Evolutionary conservation across 2,113 vertebrate genomes (phyloP).

Genomic region (Siniperca knerii): DNA sequence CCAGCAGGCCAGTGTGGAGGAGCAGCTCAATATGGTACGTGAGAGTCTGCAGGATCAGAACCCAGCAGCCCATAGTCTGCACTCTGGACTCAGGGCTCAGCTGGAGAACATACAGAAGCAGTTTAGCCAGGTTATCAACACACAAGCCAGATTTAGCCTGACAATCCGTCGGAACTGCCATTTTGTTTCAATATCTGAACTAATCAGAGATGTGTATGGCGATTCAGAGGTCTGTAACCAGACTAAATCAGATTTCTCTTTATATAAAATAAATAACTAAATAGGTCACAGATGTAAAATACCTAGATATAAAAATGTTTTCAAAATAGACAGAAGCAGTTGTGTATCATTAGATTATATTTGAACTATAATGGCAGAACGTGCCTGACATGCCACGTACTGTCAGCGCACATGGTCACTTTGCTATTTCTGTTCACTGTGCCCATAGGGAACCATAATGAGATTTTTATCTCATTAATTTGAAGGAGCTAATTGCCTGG

Average conservation of each 20-base stretch:
- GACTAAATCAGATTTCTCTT: not conserved
- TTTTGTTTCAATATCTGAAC: not conserved
- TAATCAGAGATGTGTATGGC: not conserved
- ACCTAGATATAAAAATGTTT: too few species aligned
- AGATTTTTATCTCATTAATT: constrained; percentile 63
- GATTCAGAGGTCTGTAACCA: not conserved
- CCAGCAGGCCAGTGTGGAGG: constrained; percentile 58
- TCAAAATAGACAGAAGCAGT: not conserved
- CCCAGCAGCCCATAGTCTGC: constrained; percentile 34
- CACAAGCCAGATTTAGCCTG: not conserved
- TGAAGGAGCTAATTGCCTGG: constrained; percentile 64
- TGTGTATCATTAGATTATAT: not conserved
- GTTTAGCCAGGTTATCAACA: constrained; percentile 51
- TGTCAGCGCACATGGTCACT: constrained; percentile 35
- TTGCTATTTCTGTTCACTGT: constrained; percentile 66
- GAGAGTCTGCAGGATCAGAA: constrained; percentile 51
- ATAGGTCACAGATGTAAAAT: not conserved
- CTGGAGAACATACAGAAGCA: constrained; percentile 54
- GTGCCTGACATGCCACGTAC: constrained; percentile 14
- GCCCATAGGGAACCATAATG: constrained; percentile 47
- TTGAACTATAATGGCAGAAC: constrained; percentile 2
- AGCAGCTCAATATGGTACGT: constrained; percentile 59
- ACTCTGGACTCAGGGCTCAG: constrained; percentile 49
- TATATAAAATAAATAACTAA: not conserved
- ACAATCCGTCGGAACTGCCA: not conserved